These are phyloP conservation scores for Solenopsis fugax DNA, from an alignment of 1,140 invertebrate species.

Conservation along the genomic window DNA sequence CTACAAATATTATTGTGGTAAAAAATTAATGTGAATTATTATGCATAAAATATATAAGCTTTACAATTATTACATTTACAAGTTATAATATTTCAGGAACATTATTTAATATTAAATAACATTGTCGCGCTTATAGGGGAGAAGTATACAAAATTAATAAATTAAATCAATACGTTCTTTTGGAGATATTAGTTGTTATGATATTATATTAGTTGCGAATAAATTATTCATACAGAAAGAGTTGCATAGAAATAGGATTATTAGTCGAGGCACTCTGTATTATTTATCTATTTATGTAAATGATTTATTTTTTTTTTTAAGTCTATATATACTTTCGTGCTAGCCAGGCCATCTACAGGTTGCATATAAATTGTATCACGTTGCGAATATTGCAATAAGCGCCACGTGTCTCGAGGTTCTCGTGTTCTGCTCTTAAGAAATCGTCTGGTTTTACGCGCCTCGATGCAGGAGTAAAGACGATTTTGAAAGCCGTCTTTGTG, in stretches of 20 bases:
- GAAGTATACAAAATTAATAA: not conserved
- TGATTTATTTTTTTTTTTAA: not conserved
- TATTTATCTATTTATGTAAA: not conserved
- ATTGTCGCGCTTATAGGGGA: too few species aligned
- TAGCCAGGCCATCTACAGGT: not conserved
- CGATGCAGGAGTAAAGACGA: not conserved
- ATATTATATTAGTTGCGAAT: not conserved
- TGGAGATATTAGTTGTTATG: not conserved
- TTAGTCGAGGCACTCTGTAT: not conserved
- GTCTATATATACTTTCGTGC: not conserved
- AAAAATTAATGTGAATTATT: too few species aligned
- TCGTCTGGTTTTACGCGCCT: not conserved
- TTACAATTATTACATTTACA: too few species aligned
- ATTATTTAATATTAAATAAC: too few species aligned
- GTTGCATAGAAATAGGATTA: not conserved
- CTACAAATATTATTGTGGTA: too few species aligned
- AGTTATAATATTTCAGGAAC: too few species aligned
- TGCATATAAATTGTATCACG: not conserved
- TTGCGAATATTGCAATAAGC: not conserved
- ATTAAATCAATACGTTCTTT: not conserved
- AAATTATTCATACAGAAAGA: not conserved
- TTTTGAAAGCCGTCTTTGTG: conserved; percentile 37
- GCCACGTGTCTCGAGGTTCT: not conserved
- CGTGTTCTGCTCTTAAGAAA: not conserved
- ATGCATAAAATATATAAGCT: too few species aligned